These are phyloP conservation scores for Hylaea fasciaria DNA, from an alignment of 2,888 invertebrate species.

Conservation along the genomic window DNA sequence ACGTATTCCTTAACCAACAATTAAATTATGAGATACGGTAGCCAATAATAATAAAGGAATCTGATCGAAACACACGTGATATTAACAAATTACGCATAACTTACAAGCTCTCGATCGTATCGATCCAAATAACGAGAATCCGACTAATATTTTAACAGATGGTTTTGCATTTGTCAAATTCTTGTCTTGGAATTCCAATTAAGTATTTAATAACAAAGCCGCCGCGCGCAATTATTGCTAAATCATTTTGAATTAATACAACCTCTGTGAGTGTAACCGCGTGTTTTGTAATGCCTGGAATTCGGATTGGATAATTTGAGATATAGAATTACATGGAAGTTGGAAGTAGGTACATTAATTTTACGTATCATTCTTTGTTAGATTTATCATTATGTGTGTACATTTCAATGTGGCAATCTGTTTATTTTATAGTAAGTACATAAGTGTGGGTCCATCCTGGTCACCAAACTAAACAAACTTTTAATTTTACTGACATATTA, in stretches of 20 bases:
- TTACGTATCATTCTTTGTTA: too few species aligned
- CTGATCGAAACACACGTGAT: background rate
- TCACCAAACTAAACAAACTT: too few species aligned
- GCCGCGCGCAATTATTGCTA: constrained; percentile 27
- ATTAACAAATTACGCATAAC: constrained; percentile 13
- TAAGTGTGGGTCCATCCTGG: too few species aligned
- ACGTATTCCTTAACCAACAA: background rate
- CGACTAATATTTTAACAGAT: constrained; percentile 15
- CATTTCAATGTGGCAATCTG: too few species aligned
- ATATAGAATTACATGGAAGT: background rate
- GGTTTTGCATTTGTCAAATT: constrained; percentile 29
- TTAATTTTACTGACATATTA: too few species aligned
- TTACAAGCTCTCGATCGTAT: constrained; percentile 10
- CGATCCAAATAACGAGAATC: constrained; percentile 11
- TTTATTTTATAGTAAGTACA: too few species aligned
- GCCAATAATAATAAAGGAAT: background rate
- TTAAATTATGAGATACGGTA: background rate
- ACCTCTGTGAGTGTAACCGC: constrained; percentile 5
- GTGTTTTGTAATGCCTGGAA: constrained; percentile 28
- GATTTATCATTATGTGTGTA: too few species aligned
- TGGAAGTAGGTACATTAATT: too few species aligned
- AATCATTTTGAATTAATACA: constrained; percentile 38
- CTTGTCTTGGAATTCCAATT: constrained; percentile 32
- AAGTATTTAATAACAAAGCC: constrained; percentile 34
- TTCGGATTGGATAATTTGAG: constrained; percentile 15